phyloP scores from a whole-genome alignment of 1,140 invertebrate species.

The Microplitis mediator region DNA sequence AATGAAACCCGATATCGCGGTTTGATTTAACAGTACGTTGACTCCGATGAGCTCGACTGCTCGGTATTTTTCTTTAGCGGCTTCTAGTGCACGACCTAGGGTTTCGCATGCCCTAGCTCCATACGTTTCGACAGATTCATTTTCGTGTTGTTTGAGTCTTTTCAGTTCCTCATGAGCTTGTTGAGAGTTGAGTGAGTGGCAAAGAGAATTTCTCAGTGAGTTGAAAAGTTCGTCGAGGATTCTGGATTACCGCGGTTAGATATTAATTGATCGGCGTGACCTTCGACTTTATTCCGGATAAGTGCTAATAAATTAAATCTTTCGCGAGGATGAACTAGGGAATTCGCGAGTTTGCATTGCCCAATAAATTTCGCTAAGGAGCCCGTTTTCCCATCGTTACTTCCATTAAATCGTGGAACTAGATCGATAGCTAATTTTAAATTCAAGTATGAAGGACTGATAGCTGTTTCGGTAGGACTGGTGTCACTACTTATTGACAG shows the following conservation, averaged over 20 bases:
- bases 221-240: background rate
- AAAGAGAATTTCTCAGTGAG: background rate
- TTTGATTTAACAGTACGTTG: too few species aligned
- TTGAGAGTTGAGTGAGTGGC: too few species aligned
- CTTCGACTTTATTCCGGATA: background rate
- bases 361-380: constrained; percentile 10
- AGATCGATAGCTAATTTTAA: constrained; percentile 11
- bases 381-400: constrained; percentile 10
- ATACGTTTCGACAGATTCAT: too few species aligned
- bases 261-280: background rate
- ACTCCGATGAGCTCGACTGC: too few species aligned
- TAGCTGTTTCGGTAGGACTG: too few species aligned
- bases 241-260: background rate
- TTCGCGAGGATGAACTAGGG: background rate
- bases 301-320: constrained; percentile 7
- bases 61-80: too few species aligned
- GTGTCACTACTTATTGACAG: too few species aligned
- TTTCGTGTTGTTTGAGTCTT: too few species aligned
- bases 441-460: constrained; percentile 2
- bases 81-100: too few species aligned
- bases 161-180: too few species aligned
- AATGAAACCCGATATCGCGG: too few species aligned
- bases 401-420: constrained; percentile 19
- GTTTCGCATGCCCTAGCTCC: too few species aligned
- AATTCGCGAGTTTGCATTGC: constrained; percentile 10